Evolutionary conservation across 2,113 vertebrate species (phyloP).

Genomic region (Haemorhous mexicanus): DNA sequence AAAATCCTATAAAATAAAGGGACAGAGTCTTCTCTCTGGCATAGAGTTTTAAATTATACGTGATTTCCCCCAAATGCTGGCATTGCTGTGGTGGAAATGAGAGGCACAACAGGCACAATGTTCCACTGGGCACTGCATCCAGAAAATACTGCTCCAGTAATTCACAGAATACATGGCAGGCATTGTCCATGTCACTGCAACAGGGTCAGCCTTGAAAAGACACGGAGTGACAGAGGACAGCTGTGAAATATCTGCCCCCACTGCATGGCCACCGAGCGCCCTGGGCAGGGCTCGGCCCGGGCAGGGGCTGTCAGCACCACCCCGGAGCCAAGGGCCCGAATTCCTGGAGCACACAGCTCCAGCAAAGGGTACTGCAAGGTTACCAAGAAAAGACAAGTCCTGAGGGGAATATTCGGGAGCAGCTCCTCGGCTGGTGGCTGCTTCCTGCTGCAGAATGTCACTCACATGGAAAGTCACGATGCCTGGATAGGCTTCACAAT

Average conservation of each 20-base stretch:
- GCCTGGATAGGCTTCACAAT: slow-evolving; percentile 67
- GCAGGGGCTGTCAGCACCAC: not conserved
- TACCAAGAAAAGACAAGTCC: slow-evolving; percentile 30
- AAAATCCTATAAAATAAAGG: not conserved
- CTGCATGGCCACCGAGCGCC: rapidly evolving
- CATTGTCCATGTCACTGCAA: not conserved
- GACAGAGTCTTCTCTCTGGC: not conserved
- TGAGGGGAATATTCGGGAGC: slow-evolving; percentile 33
- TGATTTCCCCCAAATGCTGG: not conserved
- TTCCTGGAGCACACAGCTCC: not conserved
- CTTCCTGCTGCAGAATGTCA: slow-evolving; percentile 26
- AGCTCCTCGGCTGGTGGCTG: not conserved
- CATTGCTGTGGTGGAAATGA: not conserved
- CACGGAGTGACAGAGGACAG: not conserved
- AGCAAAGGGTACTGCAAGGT: slow-evolving; percentile 30
- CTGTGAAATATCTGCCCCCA: not conserved
- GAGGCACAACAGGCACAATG: not conserved
- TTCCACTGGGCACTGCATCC: not conserved
- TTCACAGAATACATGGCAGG: not conserved
- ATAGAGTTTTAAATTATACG: not conserved
- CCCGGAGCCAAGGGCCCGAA: not conserved
- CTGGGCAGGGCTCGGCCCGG: not conserved
- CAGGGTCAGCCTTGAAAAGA: not conserved
- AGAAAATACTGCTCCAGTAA: not conserved
- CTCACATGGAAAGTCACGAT: slow-evolving; percentile 50